Evolutionary conservation across 2,797 vertebrate genomes (phyloP).

Genomic region (Vespertilio murinus): DNA sequence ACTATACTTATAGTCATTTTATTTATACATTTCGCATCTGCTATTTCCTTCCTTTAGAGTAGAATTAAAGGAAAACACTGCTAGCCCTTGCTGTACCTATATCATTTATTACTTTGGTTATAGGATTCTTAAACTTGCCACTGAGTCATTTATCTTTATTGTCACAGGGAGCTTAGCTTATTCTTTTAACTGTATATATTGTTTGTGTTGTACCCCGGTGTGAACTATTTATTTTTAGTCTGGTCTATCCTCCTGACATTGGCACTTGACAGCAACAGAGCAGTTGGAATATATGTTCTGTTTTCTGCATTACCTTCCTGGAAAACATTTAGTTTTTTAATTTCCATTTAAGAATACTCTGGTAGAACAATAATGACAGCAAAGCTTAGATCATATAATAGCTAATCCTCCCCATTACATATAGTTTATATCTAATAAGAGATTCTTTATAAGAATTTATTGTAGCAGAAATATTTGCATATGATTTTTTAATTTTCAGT

Average conservation of each 20-base stretch:
- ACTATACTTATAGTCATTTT: conserved; percentile 9
- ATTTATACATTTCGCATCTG: conserved; percentile 38
- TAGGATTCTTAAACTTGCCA: background rate
- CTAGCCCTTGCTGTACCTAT: background rate
- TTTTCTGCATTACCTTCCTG: background rate
- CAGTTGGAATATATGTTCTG: background rate
- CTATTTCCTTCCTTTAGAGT: conserved; percentile 31
- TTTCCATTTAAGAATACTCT: background rate
- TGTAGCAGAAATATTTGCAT: background rate
- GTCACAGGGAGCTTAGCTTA: background rate
- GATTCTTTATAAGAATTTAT: conserved; percentile 37
- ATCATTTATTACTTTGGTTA: background rate
- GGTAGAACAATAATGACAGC: background rate
- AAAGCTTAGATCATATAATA: conserved; percentile 28
- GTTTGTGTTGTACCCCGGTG: background rate
- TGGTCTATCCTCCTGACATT: background rate
- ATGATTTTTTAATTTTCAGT: conserved; percentile 39
- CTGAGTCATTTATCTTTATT: background rate
- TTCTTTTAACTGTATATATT: background rate
- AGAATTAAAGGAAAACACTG: background rate
- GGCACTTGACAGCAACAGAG: background rate
- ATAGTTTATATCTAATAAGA: background rate
- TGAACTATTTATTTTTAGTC: background rate
- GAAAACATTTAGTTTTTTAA: conserved; percentile 1
- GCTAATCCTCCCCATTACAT: background rate